Base-by-base conservation (phyloP, 2,888 invertebrate species). In the Tricholauxania praeusta region DNA sequence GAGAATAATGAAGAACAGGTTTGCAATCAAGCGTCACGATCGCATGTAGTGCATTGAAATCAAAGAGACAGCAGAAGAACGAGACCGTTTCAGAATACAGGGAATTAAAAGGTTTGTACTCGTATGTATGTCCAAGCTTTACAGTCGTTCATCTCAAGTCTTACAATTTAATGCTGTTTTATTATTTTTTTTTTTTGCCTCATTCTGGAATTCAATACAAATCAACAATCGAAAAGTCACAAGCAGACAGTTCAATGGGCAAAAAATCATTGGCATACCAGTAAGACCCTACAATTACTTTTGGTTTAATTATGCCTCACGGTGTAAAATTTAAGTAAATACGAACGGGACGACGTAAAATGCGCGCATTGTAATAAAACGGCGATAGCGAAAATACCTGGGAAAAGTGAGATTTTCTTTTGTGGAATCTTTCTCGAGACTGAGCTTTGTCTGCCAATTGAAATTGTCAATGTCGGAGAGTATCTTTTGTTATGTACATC, bases 271-370 rank as follows among this genome's bases (percentile, higher is more conserved):
- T 57, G 6, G 19, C 57, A 57, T 57, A 22, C 57, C 57, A 57
- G 57, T 15, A 28, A 57, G 28, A 7, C 57, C 28, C 72, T 73
- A 73, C 77, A 78, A 78, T 79, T 76, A 78, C 76, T 77, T 78
- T 77, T 76, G 76, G 73, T 75, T 72, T 77, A 76, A 78, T 78
- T 77, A 74, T 76, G 76, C 77, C 77, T 76, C 72, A 60, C 72
- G 75, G 78, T 74, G 17, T 15, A 28, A 60, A 70, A 76, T 71
- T 72, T 74, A 76, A 75, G 57, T 65, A 65, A 71, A 71, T 32
- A 65, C 51, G 8, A 39, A 8, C 39, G 39, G 3, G 19, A 68
- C 32, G 60, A 57, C 12, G 22, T 10, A 22, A 57, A 57, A 57
- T 28, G 1, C 57, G 19, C 12, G 39, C 39, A 10, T 39, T 39